Percentiles rank a stretch among this genome's conserved stretches.
Evolutionary conservation across 2,888 invertebrate genomes (phyloP).

Genomic region (Nemapogon koenigi): DNA sequence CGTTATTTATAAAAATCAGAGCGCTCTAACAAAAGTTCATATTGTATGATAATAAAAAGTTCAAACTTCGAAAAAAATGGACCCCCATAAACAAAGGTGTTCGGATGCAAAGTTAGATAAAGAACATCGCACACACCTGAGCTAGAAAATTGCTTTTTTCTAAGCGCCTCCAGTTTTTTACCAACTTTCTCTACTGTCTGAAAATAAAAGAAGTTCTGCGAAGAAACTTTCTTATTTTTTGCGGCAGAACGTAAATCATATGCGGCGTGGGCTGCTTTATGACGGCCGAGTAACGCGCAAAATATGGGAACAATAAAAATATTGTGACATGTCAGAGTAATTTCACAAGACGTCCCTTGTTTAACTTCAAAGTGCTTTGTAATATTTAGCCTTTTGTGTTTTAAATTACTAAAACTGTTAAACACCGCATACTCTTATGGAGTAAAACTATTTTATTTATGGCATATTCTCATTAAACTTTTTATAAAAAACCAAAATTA

Average conservation of each 20-base stretch:
- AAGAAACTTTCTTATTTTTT: constrained; percentile 52
- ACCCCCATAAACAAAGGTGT: constrained; percentile 58
- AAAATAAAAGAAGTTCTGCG: constrained; percentile 60
- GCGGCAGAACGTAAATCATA: constrained; percentile 45
- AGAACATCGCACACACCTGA: constrained; percentile 66
- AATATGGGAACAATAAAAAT: constrained; percentile 52
- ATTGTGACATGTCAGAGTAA: constrained; percentile 49
- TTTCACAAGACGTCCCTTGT: constrained; percentile 26
- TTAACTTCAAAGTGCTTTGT: constrained; percentile 17
- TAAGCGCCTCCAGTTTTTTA: constrained; percentile 61
- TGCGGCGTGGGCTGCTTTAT: constrained; percentile 31
- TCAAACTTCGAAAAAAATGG: constrained; percentile 61
- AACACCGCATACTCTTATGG: too few relatives aligned
- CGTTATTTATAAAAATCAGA: too few relatives aligned
- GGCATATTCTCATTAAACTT: too few relatives aligned
- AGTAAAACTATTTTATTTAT: too few relatives aligned
- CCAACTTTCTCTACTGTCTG: constrained; percentile 47
- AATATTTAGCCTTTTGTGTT: too few relatives aligned
- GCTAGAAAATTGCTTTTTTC: constrained; percentile 66
- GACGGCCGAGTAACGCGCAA: constrained; percentile 37
- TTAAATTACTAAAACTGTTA: constrained; percentile 1
- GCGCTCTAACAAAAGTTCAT: constrained; percentile 36
- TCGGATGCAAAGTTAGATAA: constrained; percentile 66
- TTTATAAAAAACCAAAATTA: too few relatives aligned
- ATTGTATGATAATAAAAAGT: constrained; percentile 57